Base-by-base conservation (phyloP, 1,140 invertebrate species). In the Aethina tumida region DNA sequence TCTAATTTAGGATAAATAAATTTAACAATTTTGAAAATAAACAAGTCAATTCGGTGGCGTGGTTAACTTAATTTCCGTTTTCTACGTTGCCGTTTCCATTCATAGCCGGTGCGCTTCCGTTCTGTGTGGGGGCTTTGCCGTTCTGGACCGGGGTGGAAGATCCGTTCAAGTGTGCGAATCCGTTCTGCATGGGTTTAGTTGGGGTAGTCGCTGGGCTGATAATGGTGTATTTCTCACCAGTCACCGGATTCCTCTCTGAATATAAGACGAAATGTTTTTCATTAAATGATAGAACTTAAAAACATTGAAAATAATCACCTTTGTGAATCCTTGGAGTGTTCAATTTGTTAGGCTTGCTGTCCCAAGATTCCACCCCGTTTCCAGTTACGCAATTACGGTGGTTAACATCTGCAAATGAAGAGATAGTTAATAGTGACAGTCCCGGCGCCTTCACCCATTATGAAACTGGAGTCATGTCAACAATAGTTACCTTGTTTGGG, bases 371-470 rank as follows among this genome's bases (percentile, higher is more conserved):
- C 50, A 73, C 62, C 51, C 69, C 70, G 49, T 70, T 63, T 52
- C 70, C 70, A 51, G 70, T 73, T 40, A 73, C 70, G 37, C 68
- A 68, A 55, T 70, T 73, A 51, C 69, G 68, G 28, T 53, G 52
- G 20, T 41, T 55, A 9, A 58, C 51, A 51, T 60, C 58, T 60
- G 30, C 16, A 54, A 50, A 31, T 14, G 9, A 47, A 42, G 17
- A 34, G 14, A 18, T 34, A 13, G 37, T 39, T 8, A 34, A 21
- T 26, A 6, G n/a, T 26, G 8, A 35, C 5, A n/a, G n/a, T n/a
- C n/a, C n/a, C n/a, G n/a, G n/a, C n/a, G n/a, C n/a, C n/a, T n/a
- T n/a, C n/a, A n/a, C n/a, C n/a, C n/a, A n/a, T n/a, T n/a, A n/a
- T n/a, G n/a, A n/a, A n/a, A n/a, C n/a, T n/a, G n/a, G n/a, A n/a